Percentiles rank a stretch among this genome's conserved stretches.
Evolutionary conservation across 2,888 invertebrate genomes (phyloP).

Genomic region (Colletes collaris): DNA sequence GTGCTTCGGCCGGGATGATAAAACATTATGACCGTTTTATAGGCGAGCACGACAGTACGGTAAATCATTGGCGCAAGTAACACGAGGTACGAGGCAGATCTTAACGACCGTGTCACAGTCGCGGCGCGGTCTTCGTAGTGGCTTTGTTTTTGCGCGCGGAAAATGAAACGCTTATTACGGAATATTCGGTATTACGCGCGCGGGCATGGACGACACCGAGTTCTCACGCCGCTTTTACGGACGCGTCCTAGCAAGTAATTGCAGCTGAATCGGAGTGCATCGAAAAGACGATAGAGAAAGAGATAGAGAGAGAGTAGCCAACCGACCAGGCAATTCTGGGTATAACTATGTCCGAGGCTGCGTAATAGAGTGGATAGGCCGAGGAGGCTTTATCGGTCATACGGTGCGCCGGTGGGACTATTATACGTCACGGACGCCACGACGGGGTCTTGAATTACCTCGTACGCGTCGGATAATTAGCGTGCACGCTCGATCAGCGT

Average conservation of each 20-base stretch:
- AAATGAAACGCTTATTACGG: slow-evolving; percentile 26
- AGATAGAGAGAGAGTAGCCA: no score
- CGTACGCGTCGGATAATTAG: slow-evolving; percentile 65
- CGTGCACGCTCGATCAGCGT: slow-evolving; percentile 59
- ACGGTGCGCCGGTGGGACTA: slow-evolving; percentile 60
- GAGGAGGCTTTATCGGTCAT: slow-evolving; percentile 59
- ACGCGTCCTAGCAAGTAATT: slow-evolving; percentile 51
- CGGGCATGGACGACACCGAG: slow-evolving; percentile 10
- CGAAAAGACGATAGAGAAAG: slow-evolving; percentile 9
- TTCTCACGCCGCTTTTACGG: slow-evolving; percentile 52
- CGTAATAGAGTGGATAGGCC: slow-evolving; percentile 64
- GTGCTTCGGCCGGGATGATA: slow-evolving; percentile 66
- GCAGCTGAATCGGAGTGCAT: slow-evolving; percentile 60
- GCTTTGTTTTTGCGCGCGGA: slow-evolving; percentile 28
- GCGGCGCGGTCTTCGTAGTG: slow-evolving; percentile 22
- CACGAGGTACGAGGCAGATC: slow-evolving; percentile 55
- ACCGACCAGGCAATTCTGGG: slow-evolving; percentile 56
- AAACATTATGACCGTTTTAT: slow-evolving; percentile 73
- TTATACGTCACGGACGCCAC: slow-evolving; percentile 59
- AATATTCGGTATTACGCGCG: slow-evolving; percentile 35
- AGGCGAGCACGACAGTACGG: slow-evolving; percentile 66
- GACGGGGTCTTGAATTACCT: slow-evolving; percentile 57
- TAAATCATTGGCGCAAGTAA: slow-evolving; percentile 69
- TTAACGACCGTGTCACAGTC: slow-evolving; percentile 68
- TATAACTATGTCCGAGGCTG: slow-evolving; percentile 59